Percentiles rank a stretch among this genome's conserved stretches.
Evolutionary conservation across 64 coral and sea anemone genomes (phyloP).

Genomic region (Dendronephthya gigantea): DNA sequence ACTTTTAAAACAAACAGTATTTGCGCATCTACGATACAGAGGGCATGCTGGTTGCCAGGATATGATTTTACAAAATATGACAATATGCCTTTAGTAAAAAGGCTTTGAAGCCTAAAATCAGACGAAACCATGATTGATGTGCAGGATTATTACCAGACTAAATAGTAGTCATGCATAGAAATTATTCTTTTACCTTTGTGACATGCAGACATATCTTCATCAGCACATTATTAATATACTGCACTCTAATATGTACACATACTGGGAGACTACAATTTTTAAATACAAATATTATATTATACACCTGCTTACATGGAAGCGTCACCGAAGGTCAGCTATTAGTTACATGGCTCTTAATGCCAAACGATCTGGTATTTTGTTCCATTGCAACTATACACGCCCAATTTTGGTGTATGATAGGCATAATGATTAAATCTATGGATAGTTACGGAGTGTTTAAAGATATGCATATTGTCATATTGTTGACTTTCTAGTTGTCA

Average conservation of each 20-base stretch:
- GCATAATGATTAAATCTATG: neutral
- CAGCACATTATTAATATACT: neutral
- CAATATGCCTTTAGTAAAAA: neutral
- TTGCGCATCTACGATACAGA: neutral
- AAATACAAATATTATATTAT: too few species aligned
- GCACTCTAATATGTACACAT: neutral
- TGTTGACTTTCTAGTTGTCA: neutral
- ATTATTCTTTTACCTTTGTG: neutral
- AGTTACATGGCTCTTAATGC: too few species aligned
- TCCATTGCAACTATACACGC: neutral
- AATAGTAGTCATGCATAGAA: too few species aligned
- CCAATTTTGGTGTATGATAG: neutral
- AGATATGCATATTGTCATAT: neutral
- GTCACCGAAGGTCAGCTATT: neutral
- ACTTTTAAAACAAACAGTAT: neutral
- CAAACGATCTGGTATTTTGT: neutral
- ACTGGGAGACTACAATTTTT: neutral
- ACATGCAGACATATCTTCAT: neutral
- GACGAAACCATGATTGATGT: too few species aligned
- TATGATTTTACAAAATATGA: neutral
- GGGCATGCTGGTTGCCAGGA: neutral
- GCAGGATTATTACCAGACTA: neutral
- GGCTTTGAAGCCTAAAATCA: neutral
- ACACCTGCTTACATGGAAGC: neutral
- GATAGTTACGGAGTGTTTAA: neutral